Conservation (phyloP, 2,113 vertebrate species). For the Numenius arquata region DNA sequence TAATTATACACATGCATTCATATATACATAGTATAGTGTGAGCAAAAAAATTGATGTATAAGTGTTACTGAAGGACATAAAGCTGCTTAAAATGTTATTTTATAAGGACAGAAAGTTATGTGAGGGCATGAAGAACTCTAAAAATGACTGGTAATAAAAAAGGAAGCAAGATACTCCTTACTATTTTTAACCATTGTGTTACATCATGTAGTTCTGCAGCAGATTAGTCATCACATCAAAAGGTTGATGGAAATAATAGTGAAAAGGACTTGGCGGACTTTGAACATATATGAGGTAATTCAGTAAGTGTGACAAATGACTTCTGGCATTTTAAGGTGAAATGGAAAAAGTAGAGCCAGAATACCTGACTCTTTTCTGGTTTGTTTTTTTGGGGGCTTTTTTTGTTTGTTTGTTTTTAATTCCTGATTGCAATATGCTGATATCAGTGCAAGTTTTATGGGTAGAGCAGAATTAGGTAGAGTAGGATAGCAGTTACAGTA, state of each 20-base stretch:
- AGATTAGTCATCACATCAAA: conserved; percentile 53
- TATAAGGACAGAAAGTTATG: not conserved
- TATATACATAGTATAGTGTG: not conserved
- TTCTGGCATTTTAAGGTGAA: conserved; percentile 52
- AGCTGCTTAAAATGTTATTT: not conserved
- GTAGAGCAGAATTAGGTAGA: not conserved
- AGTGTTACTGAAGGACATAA: not conserved
- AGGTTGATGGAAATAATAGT: conserved; percentile 47
- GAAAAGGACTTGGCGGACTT: conserved; percentile 33
- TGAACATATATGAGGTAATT: conserved; percentile 24
- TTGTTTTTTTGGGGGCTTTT: not conserved
- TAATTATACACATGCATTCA: not conserved
- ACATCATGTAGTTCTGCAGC: conserved; percentile 29
- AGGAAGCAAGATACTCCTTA: conserved; percentile 7
- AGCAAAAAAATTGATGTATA: not conserved
- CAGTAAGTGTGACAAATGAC: conserved; percentile 27
- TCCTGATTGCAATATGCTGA: not conserved
- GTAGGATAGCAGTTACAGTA: not conserved
- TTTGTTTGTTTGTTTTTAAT: not conserved
- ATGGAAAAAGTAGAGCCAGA: conserved; percentile 10
- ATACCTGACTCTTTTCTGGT: not conserved
- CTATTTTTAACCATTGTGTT: conserved; percentile 56
- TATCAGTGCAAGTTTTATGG: not conserved
- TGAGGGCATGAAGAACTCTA: not conserved
- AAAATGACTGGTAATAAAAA: not conserved